Base-by-base conservation (phyloP, 2,888 invertebrate genomes). In the Stegophylla sp. region DNA sequence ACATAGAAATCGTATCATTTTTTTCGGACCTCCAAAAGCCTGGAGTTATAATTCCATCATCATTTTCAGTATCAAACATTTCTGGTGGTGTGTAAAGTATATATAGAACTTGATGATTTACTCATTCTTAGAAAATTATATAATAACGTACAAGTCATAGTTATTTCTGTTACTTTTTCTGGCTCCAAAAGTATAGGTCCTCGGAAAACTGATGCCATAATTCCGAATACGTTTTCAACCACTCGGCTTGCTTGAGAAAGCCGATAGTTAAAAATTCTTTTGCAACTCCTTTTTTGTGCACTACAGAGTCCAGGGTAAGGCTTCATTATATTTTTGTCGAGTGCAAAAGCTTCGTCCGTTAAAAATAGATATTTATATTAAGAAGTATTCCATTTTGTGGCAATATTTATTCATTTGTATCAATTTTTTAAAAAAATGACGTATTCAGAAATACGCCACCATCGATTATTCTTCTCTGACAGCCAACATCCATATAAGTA, bases 391-490 rank as follows among this genome's bases (percentile, higher is more conserved):
- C 41, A 5, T 67, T 45, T 4, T n/a, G 15, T n/a, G 71, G 71
- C 15, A 79, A 13, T 26, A 59, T 48, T 28, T 69, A 56, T 20
- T 51, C 15, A 26, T 66, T 3, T 1, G 43, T 23, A 0, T 23
- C n/a, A 5, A 77, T 9, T 69, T 41, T 83, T 69, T 83, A 67
- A 74, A 82, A 83, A 77, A 84, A 82, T 63, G 13, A 34, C 0
- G 83, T 84, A 28, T 83, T 67, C 20, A 59, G 76, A n/a, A 83
- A 61, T 13, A 83, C 83, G 43, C 83, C 84, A 71, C 84, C 83
- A 83, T 84, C 83, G 74, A 84, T 84, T 82, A 85, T 82, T 79
- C 84, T 82, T 53, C 84, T 83, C 43, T 84, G 82, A 56, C 82
- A 82, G 17, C 84, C 83, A 15, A 83, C 79, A 71, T 84, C 84